Base-by-base conservation (phyloP, 1,140 invertebrate genomes). In the Diachasmimorpha longicaudata region DNA sequence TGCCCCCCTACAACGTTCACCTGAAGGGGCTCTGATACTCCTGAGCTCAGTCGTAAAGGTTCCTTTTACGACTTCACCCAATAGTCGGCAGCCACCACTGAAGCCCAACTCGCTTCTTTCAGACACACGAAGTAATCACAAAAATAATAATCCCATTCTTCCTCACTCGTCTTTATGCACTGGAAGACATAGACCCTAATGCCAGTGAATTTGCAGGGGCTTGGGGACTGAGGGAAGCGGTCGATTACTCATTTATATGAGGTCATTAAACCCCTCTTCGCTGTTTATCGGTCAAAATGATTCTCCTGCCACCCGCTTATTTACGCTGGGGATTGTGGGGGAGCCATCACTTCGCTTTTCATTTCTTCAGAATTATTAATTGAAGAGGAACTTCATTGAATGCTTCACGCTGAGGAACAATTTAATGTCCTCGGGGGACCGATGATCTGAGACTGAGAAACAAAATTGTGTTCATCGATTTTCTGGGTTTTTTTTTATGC, bases 181-280 rank as follows among this genome's bases (percentile, higher is more conserved):
- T 63, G 23, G 19, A 14, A 63, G 58, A 31, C 58, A 63, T 63
- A 16, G 48, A 19, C 48, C 42, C 68, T 42, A 23, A 31, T 63
- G 21, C 39, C 42, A 21, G 68, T 21, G 39, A 42, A 44, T 70
- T 44, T 39, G 68, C 37, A 23, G 37, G 42, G 42, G 42, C 19
- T 19, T 42, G 37, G 23, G 42, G 21, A 14, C 42, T 70, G 39
- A 16, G 68, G 3, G 67, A 16, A 70, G 68, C 21, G 42, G 42
- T 68, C 68, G 39, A 70, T 70, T 70, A 70, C 68, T 70, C 77
- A 70, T 79, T 79, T 79, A 79, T 79, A 74, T 74, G 77, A 72
- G 74, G 74, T 71, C 72, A 76, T 76, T 79, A 79, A 52, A n/a
- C 48, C 71, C 66, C 58, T 74, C 63, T 25, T 36, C 16, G 48